These are phyloP conservation scores for Paramormyrops hopkinsi DNA, from an alignment of 2,797 vertebrate genomes.

Conservation along the genomic window DNA sequence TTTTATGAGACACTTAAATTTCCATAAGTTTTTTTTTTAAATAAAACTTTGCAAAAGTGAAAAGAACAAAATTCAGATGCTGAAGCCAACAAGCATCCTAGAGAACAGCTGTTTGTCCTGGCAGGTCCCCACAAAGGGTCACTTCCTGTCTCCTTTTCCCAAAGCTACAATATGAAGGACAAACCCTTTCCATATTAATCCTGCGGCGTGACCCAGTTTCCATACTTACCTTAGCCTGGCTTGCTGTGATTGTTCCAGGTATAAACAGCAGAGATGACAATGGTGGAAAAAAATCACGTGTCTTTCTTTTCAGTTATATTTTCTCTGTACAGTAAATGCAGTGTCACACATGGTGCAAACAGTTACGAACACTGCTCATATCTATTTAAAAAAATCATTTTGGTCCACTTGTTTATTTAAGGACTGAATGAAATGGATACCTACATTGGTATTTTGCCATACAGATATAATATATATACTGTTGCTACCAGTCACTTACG, in stretches of 20 bases:
- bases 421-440: background rate
- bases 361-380: background rate
- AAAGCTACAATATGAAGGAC: conserved; percentile 7
- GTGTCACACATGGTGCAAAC: background rate
- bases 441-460: background rate
- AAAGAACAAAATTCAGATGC: background rate
- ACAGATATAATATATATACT: background rate
- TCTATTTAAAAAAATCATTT: background rate
- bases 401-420: background rate
- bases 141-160: background rate
- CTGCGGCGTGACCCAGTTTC: conserved; percentile 9
- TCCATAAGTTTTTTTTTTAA: background rate
- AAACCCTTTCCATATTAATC: background rate
- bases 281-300: background rate
- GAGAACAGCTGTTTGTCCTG: background rate
- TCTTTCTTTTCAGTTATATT: background rate
- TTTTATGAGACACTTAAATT: background rate
- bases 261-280: background rate
- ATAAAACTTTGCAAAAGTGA: background rate
- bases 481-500: background rate
- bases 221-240: background rate
- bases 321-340: background rate
- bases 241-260: background rate
- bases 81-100: background rate
- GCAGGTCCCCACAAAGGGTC: background rate